Conservation (phyloP, 2,113 vertebrate genomes). For the Aleadryas rufinucha region DNA sequence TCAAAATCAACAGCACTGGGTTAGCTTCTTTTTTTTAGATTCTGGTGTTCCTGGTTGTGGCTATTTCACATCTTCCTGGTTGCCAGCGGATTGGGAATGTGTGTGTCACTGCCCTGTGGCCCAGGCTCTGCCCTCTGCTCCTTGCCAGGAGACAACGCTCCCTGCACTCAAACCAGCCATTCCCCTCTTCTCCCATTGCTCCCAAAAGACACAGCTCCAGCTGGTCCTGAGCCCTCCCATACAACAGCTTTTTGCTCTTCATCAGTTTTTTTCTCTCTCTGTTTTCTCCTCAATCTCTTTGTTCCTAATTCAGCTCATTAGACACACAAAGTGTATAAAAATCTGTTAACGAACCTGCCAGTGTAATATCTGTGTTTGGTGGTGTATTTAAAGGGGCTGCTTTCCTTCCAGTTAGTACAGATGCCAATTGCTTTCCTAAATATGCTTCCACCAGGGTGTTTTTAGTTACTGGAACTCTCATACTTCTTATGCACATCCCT, state of each 20-base stretch:
- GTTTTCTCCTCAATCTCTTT: neutral
- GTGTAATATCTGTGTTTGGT: neutral
- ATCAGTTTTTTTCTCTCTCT: neutral
- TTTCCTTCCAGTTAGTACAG: neutral
- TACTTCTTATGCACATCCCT: neutral
- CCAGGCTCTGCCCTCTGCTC: neutral
- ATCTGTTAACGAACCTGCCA: neutral
- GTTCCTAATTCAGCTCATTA: neutral
- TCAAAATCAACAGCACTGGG: neutral
- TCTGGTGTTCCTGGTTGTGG: neutral
- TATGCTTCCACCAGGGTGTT: neutral
- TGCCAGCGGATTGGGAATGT: rapidly evolving
- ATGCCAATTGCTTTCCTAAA: neutral
- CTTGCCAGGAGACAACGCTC: rapidly evolving
- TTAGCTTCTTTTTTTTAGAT: neutral
- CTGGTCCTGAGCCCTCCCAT: neutral
- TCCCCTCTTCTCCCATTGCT: neutral
- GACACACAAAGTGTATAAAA: neutral
- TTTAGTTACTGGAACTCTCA: neutral
- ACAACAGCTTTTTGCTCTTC: neutral
- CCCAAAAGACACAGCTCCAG: too few relatives aligned
- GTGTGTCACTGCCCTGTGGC: neutral
- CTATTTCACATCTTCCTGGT: neutral
- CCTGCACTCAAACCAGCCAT: neutral
- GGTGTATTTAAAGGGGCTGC: neutral